Percentiles rank a stretch among this genome's conserved stretches.
phyloP scores from a whole-genome alignment of 2,797 vertebrate species.

The Oryzias dopingdopingensis region DNA sequence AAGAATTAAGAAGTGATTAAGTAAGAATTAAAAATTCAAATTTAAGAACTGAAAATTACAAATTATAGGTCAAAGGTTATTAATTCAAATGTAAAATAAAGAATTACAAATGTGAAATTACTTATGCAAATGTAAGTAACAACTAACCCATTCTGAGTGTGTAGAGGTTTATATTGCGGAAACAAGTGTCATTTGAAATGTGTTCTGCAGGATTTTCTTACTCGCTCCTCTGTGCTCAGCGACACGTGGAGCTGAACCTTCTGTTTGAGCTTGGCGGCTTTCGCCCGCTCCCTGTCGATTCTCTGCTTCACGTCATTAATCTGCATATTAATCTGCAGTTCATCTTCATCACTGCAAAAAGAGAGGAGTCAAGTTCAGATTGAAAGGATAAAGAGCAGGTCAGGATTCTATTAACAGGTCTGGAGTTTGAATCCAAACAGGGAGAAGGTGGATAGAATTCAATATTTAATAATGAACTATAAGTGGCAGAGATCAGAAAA shows the following conservation, averaged over 20 bases:
- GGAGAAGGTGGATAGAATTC: neutral
- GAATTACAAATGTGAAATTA: no score
- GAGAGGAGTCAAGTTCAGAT: neutral
- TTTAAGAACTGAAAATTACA: no score
- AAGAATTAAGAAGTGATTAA: no score
- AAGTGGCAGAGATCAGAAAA: neutral
- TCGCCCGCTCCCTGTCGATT: slow-evolving; percentile 77
- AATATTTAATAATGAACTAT: neutral
- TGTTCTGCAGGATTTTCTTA: slow-evolving; percentile 40
- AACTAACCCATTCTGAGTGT: no score
- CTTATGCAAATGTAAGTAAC: no score
- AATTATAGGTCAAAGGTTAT: no score
- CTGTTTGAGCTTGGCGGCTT: slow-evolving; percentile 75
- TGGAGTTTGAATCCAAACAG: neutral
- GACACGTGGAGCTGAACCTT: slow-evolving; percentile 80
- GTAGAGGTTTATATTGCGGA: no score
- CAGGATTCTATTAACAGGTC: neutral
- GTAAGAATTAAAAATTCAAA: no score
- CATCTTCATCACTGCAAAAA: slow-evolving; percentile 78
- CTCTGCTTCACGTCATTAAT: slow-evolving; percentile 66
- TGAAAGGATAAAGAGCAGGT: neutral
- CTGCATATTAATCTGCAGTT: slow-evolving; percentile 76
- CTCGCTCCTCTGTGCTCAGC: slow-evolving; percentile 80
- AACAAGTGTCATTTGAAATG: no score
- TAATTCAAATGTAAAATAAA: no score